Base-by-base conservation (phyloP, 2,797 vertebrate genomes). In the Rhadinocentrus ornatus region DNA sequence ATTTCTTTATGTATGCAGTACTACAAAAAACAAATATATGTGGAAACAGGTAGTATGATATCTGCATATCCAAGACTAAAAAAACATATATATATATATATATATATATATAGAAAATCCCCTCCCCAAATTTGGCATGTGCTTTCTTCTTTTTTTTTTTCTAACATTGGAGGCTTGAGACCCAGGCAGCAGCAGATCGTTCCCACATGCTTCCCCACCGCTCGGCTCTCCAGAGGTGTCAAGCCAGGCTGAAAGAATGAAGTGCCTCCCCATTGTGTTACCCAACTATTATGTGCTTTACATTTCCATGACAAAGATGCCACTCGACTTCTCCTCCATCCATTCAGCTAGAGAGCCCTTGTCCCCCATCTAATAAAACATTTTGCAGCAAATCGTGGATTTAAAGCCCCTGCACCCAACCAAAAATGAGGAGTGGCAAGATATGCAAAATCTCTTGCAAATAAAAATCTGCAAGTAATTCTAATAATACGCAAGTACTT, bases 301-400 rank as follows among this genome's bases (percentile, higher is more conserved):
- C 95, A 99, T 99, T 98, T 97, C 95, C 97, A 99, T 99, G 91
- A 99, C 96, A 99, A 99, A 99, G 96, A 96, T 96, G 96, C 96
- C 97, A 98, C 97, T 99, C 97, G 97, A 99, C 97, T 98, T 98
- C 96, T 97, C 95, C 94, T 95, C 95, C 95, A 96, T 96, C 97
- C 96, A 97, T 96, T 96, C 95, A 96, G 93, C 93, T 96, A 76
- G 91, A 98, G 96, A 94, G 96, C 96, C 93, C 97, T 97, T 95
- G 94, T 95, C 93, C 94, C 92, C 92, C 93, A 92, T 94, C 92
- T 92, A 97, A 97, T 97, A 97, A 97, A 97, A 97, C 96, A 97
- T 97, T 93, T 93, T 96, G 95, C 96, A 95, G 95, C 96, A 96
- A 96, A 97, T 97, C 95, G 94, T 94, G 94, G 95, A 95, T 96